Base-by-base conservation (phyloP, 2,888 invertebrate genomes). In the Dolichopus griseipennis region DNA sequence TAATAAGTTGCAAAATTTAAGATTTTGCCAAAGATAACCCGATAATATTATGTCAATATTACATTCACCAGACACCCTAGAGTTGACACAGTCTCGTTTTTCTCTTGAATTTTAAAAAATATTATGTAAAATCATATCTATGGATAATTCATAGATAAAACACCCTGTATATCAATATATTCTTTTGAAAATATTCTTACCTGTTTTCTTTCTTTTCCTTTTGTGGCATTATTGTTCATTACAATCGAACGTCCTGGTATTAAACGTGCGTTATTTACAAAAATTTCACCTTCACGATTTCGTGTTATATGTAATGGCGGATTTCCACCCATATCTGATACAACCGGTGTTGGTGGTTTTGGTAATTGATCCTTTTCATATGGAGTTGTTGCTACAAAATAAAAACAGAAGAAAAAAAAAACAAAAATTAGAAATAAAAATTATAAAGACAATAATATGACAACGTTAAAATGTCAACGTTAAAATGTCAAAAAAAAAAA, bases 231-330 rank as follows among this genome's bases (percentile, higher is more conserved):
- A 72, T 85, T 85, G 71, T 82, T 83, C 61, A 88, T 85, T 75
- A 77, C 91, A 87, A 75, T 87, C 43, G 91, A 90, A 69, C 88
- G 84, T 65, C 87, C 85, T 69, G 87, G 84, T 73, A 90, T 83
- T 67, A 95, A 86, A 77, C 88, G 88, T 2, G 94, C 95, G 79
- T 95, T 93, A 82, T 95, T 95, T 71, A 95, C 88, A 81, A 87
- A 95, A 74, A 93, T 87, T 73, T 92, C 91, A 64, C 82, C 80
- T 74, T 87, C 87, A 18, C 85, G 84, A 70, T 85, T 86, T 72
- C 87, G 85, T 66, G 92, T 92, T 70, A 94, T 88, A 89, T 93
- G 94, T 67, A 94, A 82, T 1, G 92, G 92, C 0, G 93, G 92
- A 82, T 91, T 93, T 21, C 93, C 93, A 69, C 90, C 90, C 75